Base-by-base conservation (phyloP, 1,140 invertebrate species). In the Drosophila arizonae region DNA sequence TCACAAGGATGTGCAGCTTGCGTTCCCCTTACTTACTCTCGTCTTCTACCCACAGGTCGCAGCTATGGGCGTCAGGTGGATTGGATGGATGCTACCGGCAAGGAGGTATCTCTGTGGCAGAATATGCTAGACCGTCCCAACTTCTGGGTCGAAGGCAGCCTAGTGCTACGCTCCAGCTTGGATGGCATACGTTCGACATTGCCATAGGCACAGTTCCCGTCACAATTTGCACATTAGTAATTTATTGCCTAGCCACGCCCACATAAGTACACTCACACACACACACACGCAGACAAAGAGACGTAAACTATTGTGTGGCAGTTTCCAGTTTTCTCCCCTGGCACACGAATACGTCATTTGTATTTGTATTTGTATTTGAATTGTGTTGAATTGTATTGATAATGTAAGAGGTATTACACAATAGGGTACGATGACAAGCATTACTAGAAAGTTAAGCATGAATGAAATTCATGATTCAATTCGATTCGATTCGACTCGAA, bases 11-110 rank as follows among this genome's bases (percentile, higher is more conserved):
- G 9, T 6, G 1, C 45, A 46, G 17, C 17, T 17, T 17, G 1
- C 17, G 17, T 17, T 17, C 1, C 1, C 21, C 21, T 24, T 24
- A 28, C 21, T 11, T 36, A 45, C 8, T 46, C 8, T n/a, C 50
- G 43, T 33, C 0, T 6, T 33, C 24, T 43, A 4, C 8, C 10
- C 13, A 36, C 84, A 98, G 97, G 97, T 68, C 96, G 96, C 86
- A 95, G 97, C 92, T 95, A 96, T 91, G 97, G 96, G 3, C 96
- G 96, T 79, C 91, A 93, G 21, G 97, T 98, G 4, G 97, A 97
- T 76, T 98, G 97, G 97, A 98, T 98, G 97, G 97, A 99, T 92
- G 96, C 97, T 43, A 94, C 95, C 24, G 97, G 97, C 15, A 97
- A 97, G 80, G 98, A 99, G 93, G 93, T 97, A 11, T 94, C 95